A percentile compares a stretch with the other conserved stretches of the same genome.
These are phyloP conservation scores for Celastrina argiolus DNA, from an alignment of 2,888 invertebrate species.

Conservation along the genomic window DNA sequence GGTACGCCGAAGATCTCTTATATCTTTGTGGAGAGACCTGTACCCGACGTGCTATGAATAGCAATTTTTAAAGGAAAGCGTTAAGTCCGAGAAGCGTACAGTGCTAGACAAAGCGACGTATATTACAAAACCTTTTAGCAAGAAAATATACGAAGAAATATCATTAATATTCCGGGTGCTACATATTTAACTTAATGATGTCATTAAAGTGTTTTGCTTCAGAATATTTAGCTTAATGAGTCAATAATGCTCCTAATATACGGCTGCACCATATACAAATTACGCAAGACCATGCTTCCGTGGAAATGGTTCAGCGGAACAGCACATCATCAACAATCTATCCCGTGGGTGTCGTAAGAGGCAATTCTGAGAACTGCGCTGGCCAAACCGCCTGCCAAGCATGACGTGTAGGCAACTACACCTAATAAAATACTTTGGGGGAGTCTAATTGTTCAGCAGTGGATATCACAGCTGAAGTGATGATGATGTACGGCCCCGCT, in stretches of 20 bases:
- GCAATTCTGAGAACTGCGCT: too few relatives aligned
- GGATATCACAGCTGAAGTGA: too few relatives aligned
- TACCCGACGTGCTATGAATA: neutral
- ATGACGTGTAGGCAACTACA: too few relatives aligned
- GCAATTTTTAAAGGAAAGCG: neutral
- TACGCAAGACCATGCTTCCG: constrained; percentile 3
- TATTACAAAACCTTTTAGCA: neutral
- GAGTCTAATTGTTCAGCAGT: too few relatives aligned
- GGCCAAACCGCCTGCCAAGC: too few relatives aligned
- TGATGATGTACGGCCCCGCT: neutral
- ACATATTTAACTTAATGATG: constrained; percentile 13
- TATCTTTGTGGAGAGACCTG: neutral
- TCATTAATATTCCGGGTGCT: constrained; percentile 12
- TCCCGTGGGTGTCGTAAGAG: too few relatives aligned
- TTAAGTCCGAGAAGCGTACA: too few relatives aligned
- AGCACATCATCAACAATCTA: too few relatives aligned
- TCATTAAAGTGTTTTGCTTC: neutral
- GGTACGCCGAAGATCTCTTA: neutral
- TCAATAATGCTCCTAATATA: neutral
- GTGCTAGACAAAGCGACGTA: neutral
- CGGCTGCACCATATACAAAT: neutral
- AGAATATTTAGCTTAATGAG: constrained; percentile 11
- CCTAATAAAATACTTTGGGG: too few relatives aligned
- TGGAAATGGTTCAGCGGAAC: too few relatives aligned
- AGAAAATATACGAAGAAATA: neutral